These are phyloP conservation scores for Siniperca undulata DNA, from an alignment of 2,797 vertebrate species.

Conservation along the genomic window DNA sequence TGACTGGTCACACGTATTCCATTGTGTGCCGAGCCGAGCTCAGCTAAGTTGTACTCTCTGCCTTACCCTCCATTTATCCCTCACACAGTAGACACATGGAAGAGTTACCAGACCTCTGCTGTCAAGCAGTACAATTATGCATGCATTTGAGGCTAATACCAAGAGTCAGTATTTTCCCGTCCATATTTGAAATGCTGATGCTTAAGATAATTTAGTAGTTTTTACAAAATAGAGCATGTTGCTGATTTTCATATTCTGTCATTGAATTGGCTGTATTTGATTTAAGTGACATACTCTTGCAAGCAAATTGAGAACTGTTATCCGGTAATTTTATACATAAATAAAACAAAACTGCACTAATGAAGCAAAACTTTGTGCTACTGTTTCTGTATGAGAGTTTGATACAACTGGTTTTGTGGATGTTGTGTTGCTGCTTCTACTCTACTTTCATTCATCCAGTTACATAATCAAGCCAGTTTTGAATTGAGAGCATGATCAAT, in stretches of 20 bases:
- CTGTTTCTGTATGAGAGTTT: constrained; percentile 16
- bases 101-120: background rate
- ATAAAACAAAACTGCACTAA: background rate
- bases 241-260: background rate
- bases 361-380: background rate
- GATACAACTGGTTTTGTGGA: constrained; percentile 55
- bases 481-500: constrained; percentile 51
- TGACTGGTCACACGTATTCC: background rate
- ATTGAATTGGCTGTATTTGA: background rate
- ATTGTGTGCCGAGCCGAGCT: background rate
- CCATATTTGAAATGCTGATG: background rate
- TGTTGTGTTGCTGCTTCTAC: constrained; percentile 48
- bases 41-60: background rate
- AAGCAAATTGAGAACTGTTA: background rate
- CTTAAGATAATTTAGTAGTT: background rate
- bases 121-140: background rate
- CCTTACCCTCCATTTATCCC: background rate
- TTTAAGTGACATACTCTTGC: background rate
- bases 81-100: background rate
- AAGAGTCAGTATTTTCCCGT: background rate
- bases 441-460: constrained; percentile 59
- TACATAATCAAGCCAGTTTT: constrained; percentile 61
- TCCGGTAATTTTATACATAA: background rate
- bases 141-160: background rate
- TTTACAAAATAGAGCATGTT: background rate